Conservation (phyloP, 1,140 invertebrate genomes). For the Leptopilina clavipes region DNA sequence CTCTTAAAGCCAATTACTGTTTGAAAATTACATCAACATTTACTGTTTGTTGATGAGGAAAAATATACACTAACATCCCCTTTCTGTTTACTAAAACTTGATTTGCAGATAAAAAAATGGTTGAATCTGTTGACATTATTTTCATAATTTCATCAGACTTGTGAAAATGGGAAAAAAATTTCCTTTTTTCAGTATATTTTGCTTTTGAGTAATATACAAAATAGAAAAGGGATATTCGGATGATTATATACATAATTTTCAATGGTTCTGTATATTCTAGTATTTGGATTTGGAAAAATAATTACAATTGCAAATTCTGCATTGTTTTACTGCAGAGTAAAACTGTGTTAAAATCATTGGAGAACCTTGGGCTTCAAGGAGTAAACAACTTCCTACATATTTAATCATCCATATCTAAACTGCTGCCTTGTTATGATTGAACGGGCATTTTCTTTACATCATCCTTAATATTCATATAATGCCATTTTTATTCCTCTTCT, state of each 20-base stretch:
- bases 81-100: no score
- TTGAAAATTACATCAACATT: background rate
- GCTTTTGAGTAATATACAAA: no score
- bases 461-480: no score
- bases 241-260: no score
- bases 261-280: no score
- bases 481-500: no score
- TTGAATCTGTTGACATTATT: no score
- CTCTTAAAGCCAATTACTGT: background rate
- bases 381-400: background rate
- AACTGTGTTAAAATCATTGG: background rate
- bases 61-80: background rate
- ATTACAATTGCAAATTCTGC: background rate
- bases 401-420: slow-evolving; percentile 9
- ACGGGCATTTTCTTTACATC: background rate
- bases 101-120: no score
- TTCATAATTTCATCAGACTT: no score
- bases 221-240: no score
- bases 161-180: no score
- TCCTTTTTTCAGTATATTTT: no score
- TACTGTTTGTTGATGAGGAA: background rate
- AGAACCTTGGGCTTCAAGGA: slow-evolving; percentile 21
- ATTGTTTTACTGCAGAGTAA: background rate
- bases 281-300: background rate
- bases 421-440: background rate